Conservation (phyloP, 2,888 invertebrate genomes). For the Tachina fera region DNA sequence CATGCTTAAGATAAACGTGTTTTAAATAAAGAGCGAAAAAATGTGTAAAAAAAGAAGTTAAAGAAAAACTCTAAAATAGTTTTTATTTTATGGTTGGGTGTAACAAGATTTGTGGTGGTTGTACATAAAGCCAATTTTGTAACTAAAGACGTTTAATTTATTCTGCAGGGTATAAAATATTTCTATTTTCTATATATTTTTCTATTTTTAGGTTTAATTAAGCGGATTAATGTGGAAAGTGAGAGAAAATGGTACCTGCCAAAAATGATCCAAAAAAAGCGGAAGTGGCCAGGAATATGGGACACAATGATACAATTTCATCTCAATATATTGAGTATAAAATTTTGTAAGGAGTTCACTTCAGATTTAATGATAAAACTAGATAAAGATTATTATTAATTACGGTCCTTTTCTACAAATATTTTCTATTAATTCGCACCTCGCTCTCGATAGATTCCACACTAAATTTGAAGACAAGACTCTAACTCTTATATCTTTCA, state of each 20-base stretch:
- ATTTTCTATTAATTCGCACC: too few species aligned
- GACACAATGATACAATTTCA: too few species aligned
- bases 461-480: too few species aligned
- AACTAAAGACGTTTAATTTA: not conserved
- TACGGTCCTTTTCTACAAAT: too few species aligned
- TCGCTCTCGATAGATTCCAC: too few species aligned
- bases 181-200: not conserved
- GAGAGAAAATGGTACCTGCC: not conserved
- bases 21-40: conserved; percentile 2
- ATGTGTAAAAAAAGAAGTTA: conserved; percentile 49
- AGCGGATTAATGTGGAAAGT: not conserved
- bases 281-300: too few species aligned
- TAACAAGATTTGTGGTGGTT: not conserved
- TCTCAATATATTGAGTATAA: too few species aligned
- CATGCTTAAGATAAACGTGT: conserved; percentile 45
- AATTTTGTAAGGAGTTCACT: too few species aligned
- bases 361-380: too few species aligned
- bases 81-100: conserved; percentile 14
- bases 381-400: too few species aligned
- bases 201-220: not conserved
- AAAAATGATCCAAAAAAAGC: too few species aligned
- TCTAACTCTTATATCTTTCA: too few species aligned
- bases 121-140: not conserved
- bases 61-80: conserved; percentile 31
- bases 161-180: not conserved